Evolutionary conservation across 2,113 vertebrate genomes (phyloP).

Genomic region (Galeopterus variegatus): DNA sequence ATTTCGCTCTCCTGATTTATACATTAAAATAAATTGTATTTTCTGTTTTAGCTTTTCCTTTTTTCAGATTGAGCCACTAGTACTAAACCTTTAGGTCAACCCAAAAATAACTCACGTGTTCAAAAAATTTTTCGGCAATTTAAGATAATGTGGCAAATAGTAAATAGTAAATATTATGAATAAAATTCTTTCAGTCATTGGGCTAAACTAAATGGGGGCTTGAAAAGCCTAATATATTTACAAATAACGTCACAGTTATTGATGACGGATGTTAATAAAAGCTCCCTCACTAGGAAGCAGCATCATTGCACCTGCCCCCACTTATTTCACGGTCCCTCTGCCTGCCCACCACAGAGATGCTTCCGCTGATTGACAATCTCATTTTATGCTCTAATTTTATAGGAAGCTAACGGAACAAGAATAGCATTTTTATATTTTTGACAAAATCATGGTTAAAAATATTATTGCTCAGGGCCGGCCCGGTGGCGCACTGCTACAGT

Average conservation of each 20-base stretch:
- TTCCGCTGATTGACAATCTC: background rate
- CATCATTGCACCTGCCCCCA: accelerated
- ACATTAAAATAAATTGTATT: background rate
- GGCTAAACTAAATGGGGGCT: background rate
- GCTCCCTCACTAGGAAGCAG: background rate
- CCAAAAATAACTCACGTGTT: background rate
- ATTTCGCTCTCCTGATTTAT: background rate
- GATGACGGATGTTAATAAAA: background rate
- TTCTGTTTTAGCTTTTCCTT: background rate
- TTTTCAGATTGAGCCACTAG: background rate
- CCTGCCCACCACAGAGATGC: background rate
- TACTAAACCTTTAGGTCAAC: background rate
- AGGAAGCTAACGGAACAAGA: background rate
- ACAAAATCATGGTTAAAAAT: background rate
- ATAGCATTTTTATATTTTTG: background rate
- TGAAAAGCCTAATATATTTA: background rate
- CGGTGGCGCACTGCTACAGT: too few species aligned
- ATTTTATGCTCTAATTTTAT: background rate
- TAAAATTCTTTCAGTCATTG: background rate
- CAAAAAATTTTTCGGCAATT: background rate
- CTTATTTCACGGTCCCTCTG: background rate
- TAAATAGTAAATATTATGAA: background rate
- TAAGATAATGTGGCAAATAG: background rate
- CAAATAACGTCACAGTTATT: background rate
- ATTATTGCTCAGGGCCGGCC: background rate